Conservation (phyloP, 1,140 invertebrate species). For the Copidosoma floridanum region DNA sequence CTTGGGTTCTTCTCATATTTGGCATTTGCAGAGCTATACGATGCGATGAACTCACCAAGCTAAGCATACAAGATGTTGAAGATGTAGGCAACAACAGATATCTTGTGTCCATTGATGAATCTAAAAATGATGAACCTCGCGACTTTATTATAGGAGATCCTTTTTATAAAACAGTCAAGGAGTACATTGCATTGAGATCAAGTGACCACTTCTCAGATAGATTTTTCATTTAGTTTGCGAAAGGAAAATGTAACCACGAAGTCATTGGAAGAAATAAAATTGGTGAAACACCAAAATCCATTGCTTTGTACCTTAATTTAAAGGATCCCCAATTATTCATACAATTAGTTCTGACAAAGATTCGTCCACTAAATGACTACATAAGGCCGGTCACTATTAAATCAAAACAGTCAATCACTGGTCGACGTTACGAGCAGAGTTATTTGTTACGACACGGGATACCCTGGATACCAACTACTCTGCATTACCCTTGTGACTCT, state of each 20-base stretch:
- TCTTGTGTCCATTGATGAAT: neutral
- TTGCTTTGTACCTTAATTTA: constrained; percentile 35
- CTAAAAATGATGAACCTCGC: neutral
- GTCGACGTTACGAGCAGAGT: too few relatives aligned
- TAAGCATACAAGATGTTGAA: neutral
- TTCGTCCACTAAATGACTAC: too few relatives aligned
- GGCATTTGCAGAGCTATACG: neutral
- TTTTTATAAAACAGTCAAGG: constrained; percentile 4
- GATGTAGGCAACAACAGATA: constrained; percentile 3
- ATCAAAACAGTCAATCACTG: too few relatives aligned
- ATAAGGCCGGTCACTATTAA: too few relatives aligned
- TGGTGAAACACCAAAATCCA: constrained; percentile 29
- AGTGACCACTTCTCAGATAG: neutral
- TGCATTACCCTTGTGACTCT: too few relatives aligned
- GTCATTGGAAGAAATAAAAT: constrained; percentile 37
- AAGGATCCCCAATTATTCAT: too few relatives aligned
- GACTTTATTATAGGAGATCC: neutral
- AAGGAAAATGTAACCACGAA: constrained; percentile 16
- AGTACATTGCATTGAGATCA: neutral
- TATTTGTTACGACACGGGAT: too few relatives aligned
- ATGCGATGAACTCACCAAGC: constrained; percentile 1
- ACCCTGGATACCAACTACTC: too few relatives aligned
- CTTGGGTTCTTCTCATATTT: constrained; percentile 2
- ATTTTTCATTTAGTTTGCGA: neutral
- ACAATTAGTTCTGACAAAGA: too few relatives aligned